A percentile compares a stretch with the other conserved stretches of the same genome.
Evolutionary conservation across 2,797 vertebrate genomes (phyloP).

Genomic region (Philypnodon macrostomus): DNA sequence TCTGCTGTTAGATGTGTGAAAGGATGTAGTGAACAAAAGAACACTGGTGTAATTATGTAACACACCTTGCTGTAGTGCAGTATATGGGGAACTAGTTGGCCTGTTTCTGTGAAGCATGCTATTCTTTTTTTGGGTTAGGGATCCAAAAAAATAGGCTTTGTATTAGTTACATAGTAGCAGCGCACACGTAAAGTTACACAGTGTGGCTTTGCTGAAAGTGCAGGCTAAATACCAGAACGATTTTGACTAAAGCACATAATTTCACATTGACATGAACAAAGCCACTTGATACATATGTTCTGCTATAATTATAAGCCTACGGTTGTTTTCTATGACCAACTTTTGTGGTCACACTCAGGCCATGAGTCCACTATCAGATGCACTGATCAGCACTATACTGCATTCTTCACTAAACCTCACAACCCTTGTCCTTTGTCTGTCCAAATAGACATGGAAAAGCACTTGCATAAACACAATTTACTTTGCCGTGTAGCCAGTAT

Average conservation of each 20-base stretch:
- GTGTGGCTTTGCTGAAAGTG: not conserved
- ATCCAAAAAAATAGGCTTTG: no score
- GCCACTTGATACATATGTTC: slow-evolving; percentile 18
- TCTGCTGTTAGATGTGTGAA: no score
- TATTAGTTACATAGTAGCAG: no score
- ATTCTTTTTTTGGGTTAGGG: not conserved
- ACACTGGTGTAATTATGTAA: no score
- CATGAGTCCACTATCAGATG: slow-evolving; percentile 32
- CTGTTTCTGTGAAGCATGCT: no score
- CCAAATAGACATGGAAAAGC: slow-evolving; percentile 17
- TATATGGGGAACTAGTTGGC: no score
- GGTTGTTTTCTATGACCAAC: slow-evolving; percentile 26
- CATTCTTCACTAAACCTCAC: slow-evolving; percentile 59
- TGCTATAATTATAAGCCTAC: slow-evolving; percentile 5
- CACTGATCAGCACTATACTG: slow-evolving; percentile 48
- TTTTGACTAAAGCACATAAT: not conserved
- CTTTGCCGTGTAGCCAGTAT: no score
- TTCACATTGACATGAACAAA: not conserved
- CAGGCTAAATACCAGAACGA: not conserved
- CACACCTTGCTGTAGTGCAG: no score
- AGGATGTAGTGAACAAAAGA: no score
- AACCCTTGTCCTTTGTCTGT: slow-evolving; percentile 51
- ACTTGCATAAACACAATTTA: no score
- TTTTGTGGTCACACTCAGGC: slow-evolving; percentile 28
- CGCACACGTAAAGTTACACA: no score